phyloP scores from a whole-genome alignment of 2,888 invertebrate species.

The Metalampra italica region DNA sequence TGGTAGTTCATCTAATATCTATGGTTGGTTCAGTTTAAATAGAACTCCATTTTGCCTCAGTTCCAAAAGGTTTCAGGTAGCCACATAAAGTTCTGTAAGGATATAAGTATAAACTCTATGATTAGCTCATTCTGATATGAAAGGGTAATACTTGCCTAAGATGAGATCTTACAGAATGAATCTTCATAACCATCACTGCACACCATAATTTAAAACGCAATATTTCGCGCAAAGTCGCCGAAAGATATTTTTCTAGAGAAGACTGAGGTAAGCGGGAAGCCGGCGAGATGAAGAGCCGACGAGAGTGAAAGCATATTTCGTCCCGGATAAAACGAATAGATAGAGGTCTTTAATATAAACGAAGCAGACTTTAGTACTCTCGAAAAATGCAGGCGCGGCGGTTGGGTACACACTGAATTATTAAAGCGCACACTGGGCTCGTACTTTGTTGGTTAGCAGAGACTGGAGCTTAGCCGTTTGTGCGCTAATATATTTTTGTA shows the following conservation, averaged over 20 bases:
- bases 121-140: too few relatives aligned
- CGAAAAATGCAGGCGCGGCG: conserved; percentile 70
- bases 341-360: conserved; percentile 78
- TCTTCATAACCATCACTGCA: too few relatives aligned
- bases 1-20: too few relatives aligned
- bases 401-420: conserved; percentile 67
- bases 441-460: conserved; percentile 30
- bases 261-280: conserved; percentile 16
- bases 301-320: conserved; percentile 72
- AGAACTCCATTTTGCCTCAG: too few relatives aligned
- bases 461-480: conserved; percentile 23
- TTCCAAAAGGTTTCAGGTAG: too few relatives aligned
- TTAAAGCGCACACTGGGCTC: conserved; percentile 53
- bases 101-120: too few relatives aligned
- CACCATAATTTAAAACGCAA: too few relatives aligned
- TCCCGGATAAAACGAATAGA: conserved; percentile 75
- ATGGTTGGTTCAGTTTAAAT: too few relatives aligned
- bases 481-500: conserved; percentile 4
- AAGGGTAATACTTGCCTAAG: too few relatives aligned
- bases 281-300: conserved; percentile 51
- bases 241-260: conserved; percentile 12
- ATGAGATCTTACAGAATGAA: too few relatives aligned
- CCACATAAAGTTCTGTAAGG: too few relatives aligned
- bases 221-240: too few relatives aligned
- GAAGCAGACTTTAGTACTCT: conserved; percentile 76